Evolutionary conservation across 2,113 vertebrate species (phyloP), one percentile per base, ranked within the genome.

Genomic region (Hucho hucho): DNA sequence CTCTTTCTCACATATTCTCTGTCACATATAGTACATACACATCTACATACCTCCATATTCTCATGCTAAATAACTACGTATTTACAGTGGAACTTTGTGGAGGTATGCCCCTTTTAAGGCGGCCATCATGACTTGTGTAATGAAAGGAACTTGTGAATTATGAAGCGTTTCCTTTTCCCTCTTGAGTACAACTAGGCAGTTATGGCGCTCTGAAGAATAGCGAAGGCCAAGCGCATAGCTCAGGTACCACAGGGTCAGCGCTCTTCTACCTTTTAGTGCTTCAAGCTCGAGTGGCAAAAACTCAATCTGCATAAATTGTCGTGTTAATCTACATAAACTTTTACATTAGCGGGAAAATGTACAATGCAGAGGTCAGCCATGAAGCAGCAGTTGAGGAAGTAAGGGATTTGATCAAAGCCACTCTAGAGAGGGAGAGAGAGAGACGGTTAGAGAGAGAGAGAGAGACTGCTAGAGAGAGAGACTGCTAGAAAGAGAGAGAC

Each of bases 271-370:
- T 89, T 86, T 87, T 83, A 84, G 81, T 76, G 83, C 85, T 88
- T 86, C 80, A 77, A 85, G 82, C 77, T 84, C 74, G 76, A 83
- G 84, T 82, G 81, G 87, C 82, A 78, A 89, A 86, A 88, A 83
- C 80, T 79, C 74, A 84, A 89, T 89, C 84, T 90, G 84, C 87
- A 89, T 90, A 90, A 87, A 84, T 83, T 86, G 88, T 86, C 77
- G 85, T 77, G 82, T 87, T 87, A 83, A 89, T 92, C 90, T 87
- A 80, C 90, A 89, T 88, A 84, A 84, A 87, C 82, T 86, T 87
- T 89, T 86, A 87, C 81, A 86, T 87, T 85, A 88, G 85, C 49
- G 67, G 66, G 79, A 37, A 83, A 71, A 80, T 90, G 85, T 86
- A 72, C 74, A 82, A 88, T 84, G 82, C 82, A 74, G 83, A 72